Evolutionary conservation across 2,113 vertebrate species (phyloP), one percentile per base, ranked within the genome.

Genomic region (Nesospiza acunhae): DNA sequence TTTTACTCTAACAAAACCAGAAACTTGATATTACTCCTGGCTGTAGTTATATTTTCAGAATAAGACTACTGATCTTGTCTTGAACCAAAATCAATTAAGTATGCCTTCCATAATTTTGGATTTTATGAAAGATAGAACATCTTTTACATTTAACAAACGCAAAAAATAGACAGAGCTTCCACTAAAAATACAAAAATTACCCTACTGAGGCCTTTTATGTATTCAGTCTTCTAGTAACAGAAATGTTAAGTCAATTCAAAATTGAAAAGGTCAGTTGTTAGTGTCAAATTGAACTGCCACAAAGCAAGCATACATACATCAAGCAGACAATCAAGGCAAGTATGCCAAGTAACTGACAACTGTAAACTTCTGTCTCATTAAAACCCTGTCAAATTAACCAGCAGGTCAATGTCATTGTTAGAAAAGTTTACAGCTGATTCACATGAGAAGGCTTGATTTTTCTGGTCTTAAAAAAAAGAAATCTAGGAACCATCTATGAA

Each of bases 211-310:
- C 49, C 63, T 89, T 67, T 94, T 78, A 90, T 55, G 42, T 55
- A 84, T 79, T 90, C 90, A 87, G 53, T 82, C 60, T 97, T 93
- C 66, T 67, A 92, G 60, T 35, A 93, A 44, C 90, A 91, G 73
- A 91, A 97, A 93, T n/a, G 44, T 87, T 97, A 91, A 77, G 89
- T 89, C 91, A 92, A 96, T 79, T 91, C 83, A 94, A 72, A 94
- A 89, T 14, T 80, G 89, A 96, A 96, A 95, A 97, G 97, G 93
- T 96, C 94, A 96, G 92, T 84, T 94, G 80, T 94, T 95, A 84
- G 66, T 96, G 94, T 95, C 93, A 96, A 96, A 93, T 3, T 80
- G 28, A 91, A 90, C 77, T 68, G 90, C 85, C 64, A 87, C 75
- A 94, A 88, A 92, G 76, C 70, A 94, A 87, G 74, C 73, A 73